A percentile compares a stretch with the other conserved stretches of the same genome.
These are phyloP conservation scores for Podotricha telesiphe DNA, from an alignment of 2,888 invertebrate genomes.

Conservation along the genomic window DNA sequence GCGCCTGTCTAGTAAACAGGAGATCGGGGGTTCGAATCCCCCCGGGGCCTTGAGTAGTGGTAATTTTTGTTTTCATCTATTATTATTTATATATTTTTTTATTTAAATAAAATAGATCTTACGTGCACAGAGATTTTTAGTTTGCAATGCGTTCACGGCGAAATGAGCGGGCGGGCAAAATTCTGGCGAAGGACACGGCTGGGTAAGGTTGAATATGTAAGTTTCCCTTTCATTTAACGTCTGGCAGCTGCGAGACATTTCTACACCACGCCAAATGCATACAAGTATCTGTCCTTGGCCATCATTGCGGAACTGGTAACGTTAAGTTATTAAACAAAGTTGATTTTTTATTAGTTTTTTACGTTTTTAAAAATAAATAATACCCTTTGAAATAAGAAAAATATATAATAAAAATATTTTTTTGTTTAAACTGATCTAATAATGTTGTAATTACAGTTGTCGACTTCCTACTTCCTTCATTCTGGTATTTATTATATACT, in stretches of 20 bases:
- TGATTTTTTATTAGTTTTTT: slow-evolving; percentile 24
- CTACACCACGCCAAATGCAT: slow-evolving; percentile 82
- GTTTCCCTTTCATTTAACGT: slow-evolving; percentile 68
- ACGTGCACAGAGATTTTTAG: slow-evolving; percentile 85
- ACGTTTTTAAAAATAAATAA: neutral
- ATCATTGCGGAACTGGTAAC: slow-evolving; percentile 76
- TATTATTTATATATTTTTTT: slow-evolving; percentile 37
- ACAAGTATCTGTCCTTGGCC: slow-evolving; percentile 82
- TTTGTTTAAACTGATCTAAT: neutral
- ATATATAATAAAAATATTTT: neutral
- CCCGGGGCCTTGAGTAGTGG: slow-evolving; percentile 74
- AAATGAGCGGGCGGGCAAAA: slow-evolving; percentile 82
- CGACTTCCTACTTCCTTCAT: slow-evolving; percentile 6
- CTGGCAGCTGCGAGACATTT: slow-evolving; percentile 75
- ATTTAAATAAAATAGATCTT: slow-evolving; percentile 50
- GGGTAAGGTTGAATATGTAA: slow-evolving; percentile 75
- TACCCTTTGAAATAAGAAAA: neutral
- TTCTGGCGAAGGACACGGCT: slow-evolving; percentile 73
- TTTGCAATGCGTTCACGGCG: slow-evolving; percentile 73
- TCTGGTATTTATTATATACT: neutral
- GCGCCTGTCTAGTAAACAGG: slow-evolving; percentile 84
- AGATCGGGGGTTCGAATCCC: slow-evolving; percentile 84
- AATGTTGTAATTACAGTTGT: neutral
- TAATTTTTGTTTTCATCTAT: slow-evolving; percentile 33
- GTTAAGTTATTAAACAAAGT: slow-evolving; percentile 37